phyloP scores from a whole-genome alignment of 1,140 invertebrate genomes.

The Araneus ventricosus region DNA sequence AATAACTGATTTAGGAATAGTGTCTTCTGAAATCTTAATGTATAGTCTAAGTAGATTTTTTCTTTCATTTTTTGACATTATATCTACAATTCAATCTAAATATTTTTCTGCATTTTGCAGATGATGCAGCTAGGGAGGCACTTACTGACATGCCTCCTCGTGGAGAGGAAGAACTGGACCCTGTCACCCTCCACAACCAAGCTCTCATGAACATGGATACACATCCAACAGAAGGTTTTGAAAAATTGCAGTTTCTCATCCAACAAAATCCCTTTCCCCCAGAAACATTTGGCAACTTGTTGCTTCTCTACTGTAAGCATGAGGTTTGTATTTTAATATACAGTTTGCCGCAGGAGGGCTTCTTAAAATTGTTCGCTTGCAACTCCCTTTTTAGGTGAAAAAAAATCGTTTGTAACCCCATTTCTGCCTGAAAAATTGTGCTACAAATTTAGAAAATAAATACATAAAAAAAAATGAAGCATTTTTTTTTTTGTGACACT shows the following conservation, averaged over 20 bases:
- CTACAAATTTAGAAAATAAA: no score
- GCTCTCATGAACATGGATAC: conserved; percentile 96
- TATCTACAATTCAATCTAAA: background rate
- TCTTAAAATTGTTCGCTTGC: conserved; percentile 19
- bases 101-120: conserved; percentile 80
- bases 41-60: no score
- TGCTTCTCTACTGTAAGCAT: conserved; percentile 97
- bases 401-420: no score
- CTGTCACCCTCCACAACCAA: conserved; percentile 98
- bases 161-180: conserved; percentile 98
- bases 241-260: conserved; percentile 97
- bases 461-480: no score
- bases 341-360: background rate
- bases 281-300: conserved; percentile 98
- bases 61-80: no score
- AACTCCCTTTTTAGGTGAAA: no score
- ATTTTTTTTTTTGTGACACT: no score
- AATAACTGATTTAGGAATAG: no score
- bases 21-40: no score
- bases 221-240: conserved; percentile 95
- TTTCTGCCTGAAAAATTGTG: no score
- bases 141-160: conserved; percentile 97
- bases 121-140: conserved; percentile 94
- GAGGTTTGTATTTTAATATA: conserved; percentile 82
- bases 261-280: conserved; percentile 96